Percentiles rank a stretch among this genome's conserved stretches.
These are phyloP conservation scores for Formica aserva DNA, from an alignment of 2,888 invertebrate genomes.

Conservation along the genomic window DNA sequence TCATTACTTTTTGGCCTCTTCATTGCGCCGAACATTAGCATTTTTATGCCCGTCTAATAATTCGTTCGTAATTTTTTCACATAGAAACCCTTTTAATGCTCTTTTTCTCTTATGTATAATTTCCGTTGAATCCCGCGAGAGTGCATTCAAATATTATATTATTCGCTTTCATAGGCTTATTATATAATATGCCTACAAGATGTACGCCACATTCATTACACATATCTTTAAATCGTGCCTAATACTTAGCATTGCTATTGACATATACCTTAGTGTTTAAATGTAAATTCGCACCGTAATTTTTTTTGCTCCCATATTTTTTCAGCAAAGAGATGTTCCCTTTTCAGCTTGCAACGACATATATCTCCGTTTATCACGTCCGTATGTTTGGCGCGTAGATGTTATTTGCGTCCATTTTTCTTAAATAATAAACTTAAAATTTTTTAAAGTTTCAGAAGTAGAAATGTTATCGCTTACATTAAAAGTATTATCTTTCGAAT, in stretches of 20 bases:
- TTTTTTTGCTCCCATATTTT: constrained; percentile 16
- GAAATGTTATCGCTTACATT: background rate
- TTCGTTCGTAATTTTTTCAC: constrained; percentile 47
- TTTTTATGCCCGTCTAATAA: constrained; percentile 45
- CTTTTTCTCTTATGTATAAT: constrained; percentile 30
- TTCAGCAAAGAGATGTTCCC: constrained; percentile 4
- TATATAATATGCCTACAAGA: constrained; percentile 11
- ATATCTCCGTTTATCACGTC: background rate
- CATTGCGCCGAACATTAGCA: constrained; percentile 52
- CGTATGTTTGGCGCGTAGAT: background rate
- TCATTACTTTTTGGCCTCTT: constrained; percentile 37
- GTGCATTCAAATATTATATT: constrained; percentile 49
- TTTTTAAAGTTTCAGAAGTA: background rate
- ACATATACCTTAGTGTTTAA: too few species aligned
- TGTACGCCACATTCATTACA: constrained; percentile 46
- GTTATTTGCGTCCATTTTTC: background rate
- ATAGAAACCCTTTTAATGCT: constrained; percentile 10
- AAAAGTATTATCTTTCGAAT: background rate
- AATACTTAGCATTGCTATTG: constrained; percentile 32
- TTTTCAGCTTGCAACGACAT: background rate
- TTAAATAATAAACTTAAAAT: background rate
- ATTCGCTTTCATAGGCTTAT: constrained; percentile 43
- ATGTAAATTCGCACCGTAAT: too few species aligned
- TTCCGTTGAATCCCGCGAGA: background rate
- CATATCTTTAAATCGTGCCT: constrained; percentile 15